Base-by-base conservation (phyloP, 2,797 vertebrate genomes). In the Onychomys arenicola region DNA sequence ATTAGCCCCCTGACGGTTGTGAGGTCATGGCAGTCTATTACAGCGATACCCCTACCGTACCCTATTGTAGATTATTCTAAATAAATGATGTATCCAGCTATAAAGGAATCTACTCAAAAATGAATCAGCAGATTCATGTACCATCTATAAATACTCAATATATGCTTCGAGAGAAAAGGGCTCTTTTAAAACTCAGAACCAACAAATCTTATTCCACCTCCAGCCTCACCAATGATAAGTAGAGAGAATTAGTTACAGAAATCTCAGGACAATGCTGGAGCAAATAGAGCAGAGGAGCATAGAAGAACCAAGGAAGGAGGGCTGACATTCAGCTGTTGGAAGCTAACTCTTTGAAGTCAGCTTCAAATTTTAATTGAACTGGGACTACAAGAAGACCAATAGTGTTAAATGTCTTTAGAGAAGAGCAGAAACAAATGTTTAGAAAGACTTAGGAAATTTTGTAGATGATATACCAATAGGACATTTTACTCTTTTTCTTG, bases 81-180 rank as follows among this genome's bases (percentile, higher is more conserved):
- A 94, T 93, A 93, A 93, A 94, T 25, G 75, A 94, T 52, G 11
- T 73, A 43, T 37, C 43, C 5, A 84, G 37, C 49, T 27, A 32
- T 88, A 76, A 46, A 52, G 71, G 23, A 63, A 71, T 81, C 27
- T 10, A 37, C 8, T 73, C 37, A 94, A 65, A 89, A 92, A 89
- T 85, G 17, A 94, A 59, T 83, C 63, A 55, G 40, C 25, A 84
- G 69, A 84, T 59, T 71, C n/a, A 61, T 49, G 63, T 80, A 59
- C 91, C 37, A 75, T 63, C 52, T 94, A 7, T 92, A 86, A 95
- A 85, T 84, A 86, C 63, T 63, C 59, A 81, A 6, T 67, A 49
- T 55, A 12, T 83, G 61, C 57, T 46, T 80, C n/a, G 49, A 73
- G 93, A 91, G 86, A 84, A 59, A 75, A 80, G 23, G 43, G 59